Conservation (phyloP, 2,113 vertebrate genomes). For the Notechis scutatus region DNA sequence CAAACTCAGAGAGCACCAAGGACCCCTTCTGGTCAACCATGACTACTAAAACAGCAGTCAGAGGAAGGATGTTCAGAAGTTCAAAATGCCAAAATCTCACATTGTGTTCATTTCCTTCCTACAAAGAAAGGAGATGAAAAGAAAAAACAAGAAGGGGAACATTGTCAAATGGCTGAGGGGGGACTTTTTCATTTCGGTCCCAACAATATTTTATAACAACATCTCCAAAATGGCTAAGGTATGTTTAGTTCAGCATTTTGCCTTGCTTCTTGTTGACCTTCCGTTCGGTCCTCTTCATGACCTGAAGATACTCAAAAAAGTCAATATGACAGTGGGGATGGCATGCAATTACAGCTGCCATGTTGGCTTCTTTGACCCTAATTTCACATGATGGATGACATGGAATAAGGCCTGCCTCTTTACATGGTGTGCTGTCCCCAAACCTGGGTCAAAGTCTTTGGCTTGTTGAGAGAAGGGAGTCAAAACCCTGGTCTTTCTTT, state of each 20-base stretch:
- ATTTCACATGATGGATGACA: not conserved
- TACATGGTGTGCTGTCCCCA: too few species aligned
- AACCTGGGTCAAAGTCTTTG: not conserved
- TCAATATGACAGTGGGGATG: not conserved
- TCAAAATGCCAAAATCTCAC: too few species aligned
- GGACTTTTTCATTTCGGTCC: not conserved
- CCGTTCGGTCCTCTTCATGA: not conserved
- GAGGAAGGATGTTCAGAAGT: too few species aligned
- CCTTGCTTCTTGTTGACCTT: not conserved
- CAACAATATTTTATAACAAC: not conserved
- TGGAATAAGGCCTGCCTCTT: not conserved
- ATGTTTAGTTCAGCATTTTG: accelerated
- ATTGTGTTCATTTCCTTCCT: not conserved
- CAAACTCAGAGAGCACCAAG: too few species aligned
- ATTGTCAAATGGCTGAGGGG: not conserved
- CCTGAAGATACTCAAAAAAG: not conserved
- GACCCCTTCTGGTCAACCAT: too few species aligned
- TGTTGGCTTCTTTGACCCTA: not conserved
- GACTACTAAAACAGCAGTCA: too few species aligned
- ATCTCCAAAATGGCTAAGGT: slow-evolving; percentile 15
- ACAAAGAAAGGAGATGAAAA: not conserved
- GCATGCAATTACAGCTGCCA: not conserved
- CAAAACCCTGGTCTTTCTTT: not conserved
- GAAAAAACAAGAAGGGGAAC: not conserved
- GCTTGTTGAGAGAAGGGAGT: not conserved